A percentile compares a stretch with the other conserved stretches of the same genome.
Evolutionary conservation across 2,797 vertebrate species (phyloP).

Genomic region (Labroides dimidiatus): DNA sequence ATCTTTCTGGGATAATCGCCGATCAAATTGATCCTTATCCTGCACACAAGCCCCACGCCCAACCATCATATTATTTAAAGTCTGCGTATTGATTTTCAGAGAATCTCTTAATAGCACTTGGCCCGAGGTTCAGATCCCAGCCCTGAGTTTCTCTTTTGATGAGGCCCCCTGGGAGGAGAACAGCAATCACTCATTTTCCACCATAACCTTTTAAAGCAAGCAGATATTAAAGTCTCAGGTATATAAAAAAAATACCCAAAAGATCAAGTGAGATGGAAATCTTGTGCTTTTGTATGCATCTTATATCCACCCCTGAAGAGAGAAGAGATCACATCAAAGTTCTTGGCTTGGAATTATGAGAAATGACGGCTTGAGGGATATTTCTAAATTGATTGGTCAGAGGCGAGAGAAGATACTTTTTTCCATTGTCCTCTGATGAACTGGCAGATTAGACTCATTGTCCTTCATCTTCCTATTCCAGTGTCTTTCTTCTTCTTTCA

Average conservation of each 20-base stretch:
- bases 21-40: constrained; percentile 1
- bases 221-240: constrained; percentile 17
- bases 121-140: constrained; percentile 27
- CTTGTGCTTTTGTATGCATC: background rate
- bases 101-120: constrained; percentile 28
- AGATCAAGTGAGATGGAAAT: background rate
- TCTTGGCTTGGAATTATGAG: constrained; percentile 12
- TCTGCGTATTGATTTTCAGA: constrained; percentile 30
- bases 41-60: background rate
- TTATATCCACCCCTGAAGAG: background rate
- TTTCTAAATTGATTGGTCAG: constrained; percentile 54
- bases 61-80: constrained; percentile 32
- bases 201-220: constrained; percentile 18
- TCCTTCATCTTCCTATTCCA: constrained; percentile 43
- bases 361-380: constrained; percentile 29
- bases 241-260: background rate
- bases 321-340: constrained; percentile 4
- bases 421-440: constrained; percentile 48
- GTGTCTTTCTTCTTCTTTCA: constrained; percentile 42
- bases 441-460: constrained; percentile 45
- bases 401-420: constrained; percentile 37
- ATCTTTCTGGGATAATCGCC: constrained; percentile 18
- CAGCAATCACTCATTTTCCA: constrained; percentile 13
- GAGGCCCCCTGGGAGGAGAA: background rate
- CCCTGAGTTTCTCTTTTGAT: constrained; percentile 28